Evolutionary conservation across 1,140 invertebrate genomes (phyloP).

Genomic region (Parasteatoda tepidariorum): DNA sequence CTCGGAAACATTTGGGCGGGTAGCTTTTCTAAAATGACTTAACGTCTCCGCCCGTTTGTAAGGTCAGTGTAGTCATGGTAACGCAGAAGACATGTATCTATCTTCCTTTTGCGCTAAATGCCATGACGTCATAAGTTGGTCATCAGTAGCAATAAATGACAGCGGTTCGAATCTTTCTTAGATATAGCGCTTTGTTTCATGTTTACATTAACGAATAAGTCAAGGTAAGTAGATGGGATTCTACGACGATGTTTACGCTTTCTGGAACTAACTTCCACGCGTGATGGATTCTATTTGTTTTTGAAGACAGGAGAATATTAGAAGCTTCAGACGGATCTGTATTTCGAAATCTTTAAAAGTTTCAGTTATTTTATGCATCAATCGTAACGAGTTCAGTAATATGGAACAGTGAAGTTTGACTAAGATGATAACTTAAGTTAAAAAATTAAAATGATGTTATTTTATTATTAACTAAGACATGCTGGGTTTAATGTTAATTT

Average conservation of each 20-base stretch:
- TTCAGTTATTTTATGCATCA: too few species aligned
- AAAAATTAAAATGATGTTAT: too few species aligned
- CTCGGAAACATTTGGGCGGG: constrained; percentile 31
- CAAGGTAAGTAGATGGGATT: background rate
- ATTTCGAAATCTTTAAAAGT: too few species aligned
- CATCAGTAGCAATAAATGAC: constrained; percentile 15
- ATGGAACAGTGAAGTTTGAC: too few species aligned
- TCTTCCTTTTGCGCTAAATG: constrained; percentile 50
- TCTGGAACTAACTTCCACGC: background rate
- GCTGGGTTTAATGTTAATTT: too few species aligned
- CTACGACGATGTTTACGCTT: background rate
- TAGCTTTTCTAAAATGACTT: constrained; percentile 50
- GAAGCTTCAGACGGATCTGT: too few species aligned
- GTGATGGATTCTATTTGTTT: too few species aligned
- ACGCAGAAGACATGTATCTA: constrained; percentile 50
- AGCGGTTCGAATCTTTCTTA: background rate
- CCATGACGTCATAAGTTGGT: constrained; percentile 49
- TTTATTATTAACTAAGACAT: too few species aligned
- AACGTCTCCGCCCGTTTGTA: constrained; percentile 48
- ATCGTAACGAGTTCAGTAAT: too few species aligned
- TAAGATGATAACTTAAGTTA: too few species aligned
- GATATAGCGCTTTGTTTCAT: constrained; percentile 1
- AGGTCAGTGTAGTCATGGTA: constrained; percentile 46
- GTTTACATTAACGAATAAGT: background rate
- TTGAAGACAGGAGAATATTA: too few species aligned